These are phyloP conservation scores for Orchestes rusci DNA, from an alignment of 2,888 invertebrate genomes.

Conservation along the genomic window DNA sequence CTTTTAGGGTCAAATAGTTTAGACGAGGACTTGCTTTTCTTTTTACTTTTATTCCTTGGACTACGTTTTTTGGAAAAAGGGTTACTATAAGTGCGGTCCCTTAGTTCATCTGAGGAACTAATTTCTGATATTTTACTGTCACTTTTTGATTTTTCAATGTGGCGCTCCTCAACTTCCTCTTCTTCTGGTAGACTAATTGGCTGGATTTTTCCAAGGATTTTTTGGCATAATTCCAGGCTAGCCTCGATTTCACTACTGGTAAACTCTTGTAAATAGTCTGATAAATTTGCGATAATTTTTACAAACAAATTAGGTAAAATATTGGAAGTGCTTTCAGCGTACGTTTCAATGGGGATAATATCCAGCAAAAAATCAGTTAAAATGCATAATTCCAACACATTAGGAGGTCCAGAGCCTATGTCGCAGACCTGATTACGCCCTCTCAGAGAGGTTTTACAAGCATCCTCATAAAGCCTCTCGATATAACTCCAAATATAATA, in stretches of 20 bases:
- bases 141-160: constrained; percentile 58
- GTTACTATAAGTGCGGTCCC: constrained; percentile 44
- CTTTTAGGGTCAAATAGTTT: constrained; percentile 50
- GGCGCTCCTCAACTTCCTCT: constrained; percentile 6
- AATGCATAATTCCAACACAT: constrained; percentile 61
- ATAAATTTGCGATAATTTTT: constrained; percentile 56
- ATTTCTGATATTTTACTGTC: constrained; percentile 59
- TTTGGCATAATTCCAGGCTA: constrained; percentile 61
- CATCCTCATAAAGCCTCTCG: constrained; percentile 54
- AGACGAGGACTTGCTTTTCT: constrained; percentile 53
- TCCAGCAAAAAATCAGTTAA: constrained; percentile 70
- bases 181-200: constrained; percentile 47
- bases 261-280: constrained; percentile 49
- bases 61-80: constrained; percentile 45
- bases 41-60: constrained; percentile 51
- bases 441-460: constrained; percentile 34
- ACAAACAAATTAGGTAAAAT: constrained; percentile 70
- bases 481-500: constrained; percentile 81
- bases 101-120: too few species aligned
- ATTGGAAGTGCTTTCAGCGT: constrained; percentile 68
- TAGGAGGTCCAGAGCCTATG: constrained; percentile 59
- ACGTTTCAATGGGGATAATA: constrained; percentile 67
- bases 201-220: constrained; percentile 68
- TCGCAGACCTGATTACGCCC: constrained; percentile 40
- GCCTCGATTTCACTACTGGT: constrained; percentile 55